Evolutionary conservation across 2,888 invertebrate genomes (phyloP).

Genomic region (Idaea aversata): DNA sequence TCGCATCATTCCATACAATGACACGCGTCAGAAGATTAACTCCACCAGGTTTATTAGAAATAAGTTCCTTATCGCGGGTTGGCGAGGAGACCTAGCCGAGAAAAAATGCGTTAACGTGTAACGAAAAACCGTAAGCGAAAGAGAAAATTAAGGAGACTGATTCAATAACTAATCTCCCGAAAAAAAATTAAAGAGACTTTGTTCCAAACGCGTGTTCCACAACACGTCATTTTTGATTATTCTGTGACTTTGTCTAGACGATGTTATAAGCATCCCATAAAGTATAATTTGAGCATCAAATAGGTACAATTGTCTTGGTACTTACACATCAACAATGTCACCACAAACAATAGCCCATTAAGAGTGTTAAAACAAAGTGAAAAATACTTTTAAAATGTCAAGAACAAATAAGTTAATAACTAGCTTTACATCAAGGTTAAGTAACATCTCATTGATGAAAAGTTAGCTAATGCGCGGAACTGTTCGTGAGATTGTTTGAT

Average conservation of each 20-base stretch:
- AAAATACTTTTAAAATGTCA: constrained; percentile 25
- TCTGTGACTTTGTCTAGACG: background rate
- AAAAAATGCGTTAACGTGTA: too few relatives aligned
- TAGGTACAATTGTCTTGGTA: background rate
- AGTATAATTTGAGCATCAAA: background rate
- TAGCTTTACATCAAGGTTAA: background rate
- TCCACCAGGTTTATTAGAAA: too few relatives aligned
- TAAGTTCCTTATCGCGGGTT: too few relatives aligned
- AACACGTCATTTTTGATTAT: too few relatives aligned
- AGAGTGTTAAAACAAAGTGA: constrained; percentile 17
- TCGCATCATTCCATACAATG: too few relatives aligned
- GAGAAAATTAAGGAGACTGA: too few relatives aligned
- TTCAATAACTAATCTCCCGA: too few relatives aligned
- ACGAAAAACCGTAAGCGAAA: too few relatives aligned
- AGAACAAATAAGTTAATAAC: constrained; percentile 20
- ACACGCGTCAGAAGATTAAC: too few relatives aligned
- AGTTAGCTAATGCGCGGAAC: background rate
- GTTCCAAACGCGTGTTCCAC: too few relatives aligned
- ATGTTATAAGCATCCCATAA: background rate
- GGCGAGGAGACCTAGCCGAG: too few relatives aligned
- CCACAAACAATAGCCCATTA: constrained; percentile 24
- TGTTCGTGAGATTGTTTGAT: background rate
- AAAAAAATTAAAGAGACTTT: too few relatives aligned
- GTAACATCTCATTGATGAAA: background rate
- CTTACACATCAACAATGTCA: background rate